Evolutionary conservation across 2,113 vertebrate genomes (phyloP).

Genomic region (Saguinus imperator): DNA sequence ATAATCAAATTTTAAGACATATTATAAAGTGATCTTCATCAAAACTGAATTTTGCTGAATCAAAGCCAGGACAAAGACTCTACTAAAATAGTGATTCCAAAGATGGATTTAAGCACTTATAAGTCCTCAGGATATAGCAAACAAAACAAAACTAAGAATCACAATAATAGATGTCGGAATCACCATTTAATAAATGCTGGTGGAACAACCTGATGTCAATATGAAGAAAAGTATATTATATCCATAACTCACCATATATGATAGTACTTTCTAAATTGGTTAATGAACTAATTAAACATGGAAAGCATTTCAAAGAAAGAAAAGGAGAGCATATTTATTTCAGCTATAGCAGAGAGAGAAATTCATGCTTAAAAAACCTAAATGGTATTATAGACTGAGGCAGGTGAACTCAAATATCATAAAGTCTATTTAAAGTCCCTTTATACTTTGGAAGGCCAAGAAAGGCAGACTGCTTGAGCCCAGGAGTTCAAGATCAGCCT

Average conservation of each 20-base stretch:
- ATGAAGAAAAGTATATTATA: constrained; percentile 58
- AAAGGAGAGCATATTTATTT: neutral
- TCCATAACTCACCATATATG: constrained; percentile 48
- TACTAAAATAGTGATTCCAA: constrained; percentile 64
- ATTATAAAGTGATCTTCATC: constrained; percentile 71
- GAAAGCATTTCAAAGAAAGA: constrained; percentile 4
- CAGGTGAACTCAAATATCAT: neutral
- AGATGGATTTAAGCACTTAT: constrained; percentile 60
- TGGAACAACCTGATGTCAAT: constrained; percentile 20
- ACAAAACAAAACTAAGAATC: constrained; percentile 40
- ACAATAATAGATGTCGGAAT: constrained; percentile 52
- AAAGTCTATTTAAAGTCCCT: constrained; percentile 30
- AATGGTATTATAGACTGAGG: neutral
- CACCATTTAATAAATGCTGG: constrained; percentile 56
- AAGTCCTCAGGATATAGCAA: constrained; percentile 54
- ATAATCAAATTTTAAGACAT: constrained; percentile 72
- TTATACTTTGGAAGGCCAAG: too few relatives aligned
- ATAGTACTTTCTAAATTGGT: constrained; percentile 54
- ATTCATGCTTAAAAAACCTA: neutral
- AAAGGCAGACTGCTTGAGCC: too few relatives aligned
- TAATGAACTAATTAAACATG: constrained; percentile 64
- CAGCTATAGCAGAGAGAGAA: neutral
- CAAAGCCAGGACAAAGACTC: constrained; percentile 60
- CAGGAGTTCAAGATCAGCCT: too few relatives aligned
- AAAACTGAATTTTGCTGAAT: constrained; percentile 72